Percentiles rank a stretch among this genome's conserved stretches.
Evolutionary conservation across 2,797 vertebrate species (phyloP).

Genomic region (Sebastes hubbsi): DNA sequence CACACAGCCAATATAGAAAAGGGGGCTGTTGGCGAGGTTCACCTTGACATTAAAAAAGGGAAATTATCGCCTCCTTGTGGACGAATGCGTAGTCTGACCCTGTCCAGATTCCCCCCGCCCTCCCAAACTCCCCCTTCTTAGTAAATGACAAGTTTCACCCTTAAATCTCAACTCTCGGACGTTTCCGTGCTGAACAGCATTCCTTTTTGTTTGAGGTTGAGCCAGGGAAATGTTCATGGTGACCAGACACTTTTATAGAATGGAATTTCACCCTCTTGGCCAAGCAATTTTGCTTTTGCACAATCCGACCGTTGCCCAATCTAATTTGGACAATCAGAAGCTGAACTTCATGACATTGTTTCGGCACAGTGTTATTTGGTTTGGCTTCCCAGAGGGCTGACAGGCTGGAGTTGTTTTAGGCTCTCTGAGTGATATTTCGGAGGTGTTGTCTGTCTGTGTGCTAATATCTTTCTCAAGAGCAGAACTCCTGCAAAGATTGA

Average conservation of each 20-base stretch:
- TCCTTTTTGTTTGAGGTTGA: slow-evolving; percentile 57
- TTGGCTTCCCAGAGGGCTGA: slow-evolving; percentile 51
- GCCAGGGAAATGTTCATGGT: slow-evolving; percentile 47
- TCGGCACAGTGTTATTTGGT: slow-evolving; percentile 53
- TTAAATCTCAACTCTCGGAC: slow-evolving; percentile 16
- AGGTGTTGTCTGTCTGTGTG: slow-evolving; percentile 54
- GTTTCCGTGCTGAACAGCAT: slow-evolving; percentile 4
- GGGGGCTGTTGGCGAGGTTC: slow-evolving; percentile 47
- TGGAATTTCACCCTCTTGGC: slow-evolving; percentile 69
- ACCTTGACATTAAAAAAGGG: slow-evolving; percentile 52
- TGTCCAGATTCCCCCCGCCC: not conserved
- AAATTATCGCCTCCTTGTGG: slow-evolving; percentile 75
- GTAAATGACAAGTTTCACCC: slow-evolving; percentile 9
- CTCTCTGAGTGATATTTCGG: slow-evolving; percentile 48
- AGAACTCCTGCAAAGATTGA: slow-evolving; percentile 46
- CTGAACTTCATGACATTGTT: slow-evolving; percentile 60
- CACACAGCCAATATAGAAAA: slow-evolving; percentile 45
- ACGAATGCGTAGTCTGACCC: not conserved
- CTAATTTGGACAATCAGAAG: slow-evolving; percentile 67
- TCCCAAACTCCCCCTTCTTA: not conserved
- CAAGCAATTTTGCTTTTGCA: slow-evolving; percentile 58
- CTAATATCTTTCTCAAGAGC: slow-evolving; percentile 68
- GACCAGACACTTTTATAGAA: slow-evolving; percentile 62
- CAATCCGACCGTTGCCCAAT: slow-evolving; percentile 71
- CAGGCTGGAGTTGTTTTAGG: slow-evolving; percentile 44